Evolutionary conservation across 23 tunicate species (phyloP).

Genomic region (Ciona savignyi): DNA sequence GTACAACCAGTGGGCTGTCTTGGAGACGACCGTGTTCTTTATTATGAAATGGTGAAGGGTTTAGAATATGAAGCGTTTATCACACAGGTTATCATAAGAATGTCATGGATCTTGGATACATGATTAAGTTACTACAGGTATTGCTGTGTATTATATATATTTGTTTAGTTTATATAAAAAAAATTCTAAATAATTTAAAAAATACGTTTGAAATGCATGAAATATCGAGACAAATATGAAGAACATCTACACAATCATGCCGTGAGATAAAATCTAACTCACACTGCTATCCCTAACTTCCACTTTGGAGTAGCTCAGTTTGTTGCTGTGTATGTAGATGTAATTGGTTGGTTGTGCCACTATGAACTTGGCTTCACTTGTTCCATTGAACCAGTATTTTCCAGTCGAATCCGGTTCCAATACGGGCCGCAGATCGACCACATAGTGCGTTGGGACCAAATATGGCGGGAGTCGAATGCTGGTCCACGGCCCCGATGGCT

Average conservation of each 20-base stretch:
- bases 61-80: too few relatives aligned
- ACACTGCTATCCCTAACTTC: neutral
- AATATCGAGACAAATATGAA: too few relatives aligned
- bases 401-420: constrained; percentile 17
- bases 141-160: too few relatives aligned
- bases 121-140: too few relatives aligned
- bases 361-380: constrained; percentile 18
- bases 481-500: constrained; percentile 22
- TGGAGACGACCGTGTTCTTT: neutral
- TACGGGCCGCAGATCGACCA: constrained; percentile 44
- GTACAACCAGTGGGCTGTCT: neutral
- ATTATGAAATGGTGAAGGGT: too few relatives aligned
- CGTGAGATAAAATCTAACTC: neutral
- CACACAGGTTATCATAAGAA: too few relatives aligned
- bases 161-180: too few relatives aligned
- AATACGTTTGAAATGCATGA: too few relatives aligned
- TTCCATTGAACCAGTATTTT: too few relatives aligned
- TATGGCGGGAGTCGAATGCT: constrained; percentile 32
- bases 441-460: constrained; percentile 36
- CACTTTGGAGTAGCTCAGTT: constrained; percentile 25
- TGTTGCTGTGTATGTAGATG: constrained; percentile 54
- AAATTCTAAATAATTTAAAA: too few relatives aligned
- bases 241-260: too few relatives aligned
- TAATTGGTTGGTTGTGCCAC: constrained; percentile 14
- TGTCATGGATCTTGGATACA: too few relatives aligned